Evolutionary conservation across 2,113 vertebrate species (phyloP).

Genomic region (Bagarius yarrelli): DNA sequence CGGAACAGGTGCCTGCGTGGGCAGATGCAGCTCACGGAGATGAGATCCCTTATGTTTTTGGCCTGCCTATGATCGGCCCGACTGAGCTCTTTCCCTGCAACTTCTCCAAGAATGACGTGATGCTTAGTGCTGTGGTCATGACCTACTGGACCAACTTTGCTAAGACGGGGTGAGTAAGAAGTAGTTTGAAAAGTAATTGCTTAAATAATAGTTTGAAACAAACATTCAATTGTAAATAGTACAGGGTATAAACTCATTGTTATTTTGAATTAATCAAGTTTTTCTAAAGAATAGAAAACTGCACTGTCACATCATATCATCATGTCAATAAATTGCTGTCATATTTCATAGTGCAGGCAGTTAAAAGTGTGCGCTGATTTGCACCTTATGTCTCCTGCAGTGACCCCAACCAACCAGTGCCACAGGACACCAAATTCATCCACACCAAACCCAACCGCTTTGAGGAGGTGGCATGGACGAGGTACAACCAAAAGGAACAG

Average conservation of each 20-base stretch:
- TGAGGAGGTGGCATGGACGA: constrained; percentile 97
- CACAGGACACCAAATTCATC: constrained; percentile 98
- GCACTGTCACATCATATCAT: constrained; percentile 60
- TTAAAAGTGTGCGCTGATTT: constrained; percentile 59
- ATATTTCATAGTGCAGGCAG: constrained; percentile 62
- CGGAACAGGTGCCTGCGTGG: constrained; percentile 96
- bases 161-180: constrained; percentile 91
- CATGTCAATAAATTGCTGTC: constrained; percentile 65
- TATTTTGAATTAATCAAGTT: no score
- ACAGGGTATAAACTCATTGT: no score
- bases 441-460: constrained; percentile 98
- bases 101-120: constrained; percentile 99
- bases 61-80: constrained; percentile 96
- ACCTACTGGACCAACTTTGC: constrained; percentile 99
- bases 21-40: constrained; percentile 96
- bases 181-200: neutral
- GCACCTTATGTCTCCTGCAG: constrained; percentile 66
- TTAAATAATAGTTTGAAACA: neutral
- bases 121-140: constrained; percentile 98
- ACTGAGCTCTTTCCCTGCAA: constrained; percentile 98
- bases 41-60: constrained; percentile 95
- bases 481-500: constrained; percentile 98
- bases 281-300: constrained; percentile 67
- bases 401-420: constrained; percentile 97
- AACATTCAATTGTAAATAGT: neutral